Conservation (phyloP, 2,797 vertebrate species). For the Lepus oiostolus region DNA sequence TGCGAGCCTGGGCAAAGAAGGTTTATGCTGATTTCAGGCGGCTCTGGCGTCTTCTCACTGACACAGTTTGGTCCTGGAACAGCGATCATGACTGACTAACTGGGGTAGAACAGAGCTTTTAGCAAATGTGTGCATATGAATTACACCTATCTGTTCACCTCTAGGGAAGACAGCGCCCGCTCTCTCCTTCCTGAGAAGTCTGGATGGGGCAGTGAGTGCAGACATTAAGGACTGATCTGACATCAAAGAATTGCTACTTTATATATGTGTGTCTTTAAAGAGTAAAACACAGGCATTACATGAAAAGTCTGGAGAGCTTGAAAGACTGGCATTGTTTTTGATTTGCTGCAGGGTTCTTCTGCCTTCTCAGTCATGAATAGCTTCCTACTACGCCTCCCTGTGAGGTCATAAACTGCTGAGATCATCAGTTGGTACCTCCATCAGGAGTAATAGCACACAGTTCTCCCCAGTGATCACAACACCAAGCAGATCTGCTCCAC, state of each 20-base stretch:
- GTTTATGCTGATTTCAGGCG: background rate
- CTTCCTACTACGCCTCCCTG: slow-evolving; percentile 26
- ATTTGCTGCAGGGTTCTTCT: slow-evolving; percentile 20
- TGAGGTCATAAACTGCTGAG: slow-evolving; percentile 50
- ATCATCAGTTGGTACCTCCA: background rate
- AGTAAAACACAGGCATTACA: background rate
- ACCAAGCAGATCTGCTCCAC: background rate
- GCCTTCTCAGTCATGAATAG: slow-evolving; percentile 60
- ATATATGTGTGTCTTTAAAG: background rate
- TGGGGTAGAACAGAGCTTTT: background rate
- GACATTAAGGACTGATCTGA: background rate
- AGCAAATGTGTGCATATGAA: background rate
- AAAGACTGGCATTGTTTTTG: slow-evolving; percentile 17
- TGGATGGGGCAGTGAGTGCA: background rate
- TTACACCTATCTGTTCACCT: background rate
- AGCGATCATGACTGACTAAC: background rate
- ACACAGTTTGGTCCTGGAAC: background rate
- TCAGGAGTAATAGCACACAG: background rate
- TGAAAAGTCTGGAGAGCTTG: background rate
- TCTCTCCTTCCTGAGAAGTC: background rate
- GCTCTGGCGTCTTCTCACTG: background rate
- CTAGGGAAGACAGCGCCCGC: background rate
- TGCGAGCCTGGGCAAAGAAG: rapidly evolving
- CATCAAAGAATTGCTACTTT: background rate
- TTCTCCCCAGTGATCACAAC: rapidly evolving